Percentiles rank a stretch among this genome's conserved stretches.
These are phyloP conservation scores for Colistium nudipinnis DNA, from an alignment of 2,113 vertebrate species.

Conservation along the genomic window DNA sequence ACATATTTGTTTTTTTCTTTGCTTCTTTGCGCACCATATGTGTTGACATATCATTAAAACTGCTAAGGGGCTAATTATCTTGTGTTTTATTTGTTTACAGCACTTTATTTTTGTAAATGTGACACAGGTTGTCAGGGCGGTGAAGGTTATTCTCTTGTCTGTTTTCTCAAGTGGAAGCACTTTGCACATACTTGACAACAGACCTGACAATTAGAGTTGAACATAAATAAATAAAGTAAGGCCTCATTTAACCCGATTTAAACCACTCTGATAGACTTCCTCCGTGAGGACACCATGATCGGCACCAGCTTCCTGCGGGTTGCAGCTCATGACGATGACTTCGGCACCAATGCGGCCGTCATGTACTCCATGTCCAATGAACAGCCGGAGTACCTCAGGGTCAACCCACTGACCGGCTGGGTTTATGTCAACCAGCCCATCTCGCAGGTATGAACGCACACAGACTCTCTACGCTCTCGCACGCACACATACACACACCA, in stretches of 20 bases:
- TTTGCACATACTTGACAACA: neutral
- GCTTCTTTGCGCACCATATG: neutral
- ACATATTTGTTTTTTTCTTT: neutral
- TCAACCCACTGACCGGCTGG: slow-evolving; percentile 89
- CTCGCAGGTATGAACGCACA: slow-evolving; percentile 81
- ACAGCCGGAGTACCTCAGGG: slow-evolving; percentile 85
- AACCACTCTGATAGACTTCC: slow-evolving; percentile 80
- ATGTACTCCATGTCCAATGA: slow-evolving; percentile 84
- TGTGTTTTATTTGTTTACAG: neutral
- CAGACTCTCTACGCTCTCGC: too few relatives aligned
- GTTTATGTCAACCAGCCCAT: slow-evolving; percentile 89
- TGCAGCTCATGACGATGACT: slow-evolving; percentile 88
- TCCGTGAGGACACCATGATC: slow-evolving; percentile 87
- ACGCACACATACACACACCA: too few relatives aligned
- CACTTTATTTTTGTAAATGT: neutral
- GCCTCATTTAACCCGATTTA: too few relatives aligned
- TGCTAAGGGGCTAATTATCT: neutral
- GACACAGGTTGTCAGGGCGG: neutral
- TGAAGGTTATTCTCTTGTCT: neutral
- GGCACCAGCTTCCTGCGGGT: slow-evolving; percentile 90
- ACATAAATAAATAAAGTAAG: too few relatives aligned
- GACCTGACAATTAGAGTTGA: neutral
- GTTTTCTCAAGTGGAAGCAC: neutral
- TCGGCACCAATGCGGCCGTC: slow-evolving; percentile 85
- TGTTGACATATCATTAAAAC: neutral